These are phyloP conservation scores for Ophioninae sp. DNA, from an alignment of 2,888 invertebrate genomes.

Conservation along the genomic window DNA sequence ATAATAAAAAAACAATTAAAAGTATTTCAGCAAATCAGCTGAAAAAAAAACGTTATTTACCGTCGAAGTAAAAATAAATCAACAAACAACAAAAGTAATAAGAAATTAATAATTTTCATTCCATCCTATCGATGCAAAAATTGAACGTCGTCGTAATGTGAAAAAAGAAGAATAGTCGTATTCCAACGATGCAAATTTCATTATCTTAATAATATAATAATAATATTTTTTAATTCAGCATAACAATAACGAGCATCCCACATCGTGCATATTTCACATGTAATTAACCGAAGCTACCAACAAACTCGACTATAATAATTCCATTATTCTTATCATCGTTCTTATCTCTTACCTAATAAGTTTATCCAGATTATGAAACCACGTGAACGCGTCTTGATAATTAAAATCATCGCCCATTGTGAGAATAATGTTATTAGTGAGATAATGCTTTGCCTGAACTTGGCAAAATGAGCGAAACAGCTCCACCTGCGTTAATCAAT, in stretches of 20 bases:
- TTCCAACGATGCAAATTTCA: no score
- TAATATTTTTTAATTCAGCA: neutral
- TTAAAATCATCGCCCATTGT: slow-evolving; percentile 97
- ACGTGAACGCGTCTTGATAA: slow-evolving; percentile 88
- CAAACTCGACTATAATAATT: neutral
- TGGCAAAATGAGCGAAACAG: slow-evolving; percentile 83
- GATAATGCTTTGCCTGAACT: slow-evolving; percentile 83
- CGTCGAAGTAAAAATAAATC: no score
- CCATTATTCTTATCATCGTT: neutral
- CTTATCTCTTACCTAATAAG: slow-evolving; percentile 87
- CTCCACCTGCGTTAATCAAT: slow-evolving; percentile 81
- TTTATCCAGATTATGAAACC: slow-evolving; percentile 94
- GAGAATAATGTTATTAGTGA: slow-evolving; percentile 89
- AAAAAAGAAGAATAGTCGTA: no score
- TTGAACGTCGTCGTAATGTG: no score
- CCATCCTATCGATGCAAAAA: no score
- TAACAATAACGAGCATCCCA: slow-evolving; percentile 19
- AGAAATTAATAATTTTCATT: no score
- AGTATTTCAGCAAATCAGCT: no score
- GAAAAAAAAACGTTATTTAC: no score
- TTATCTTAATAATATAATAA: no score
- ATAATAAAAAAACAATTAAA: no score
- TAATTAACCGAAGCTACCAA: neutral
- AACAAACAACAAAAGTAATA: no score
- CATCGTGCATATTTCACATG: neutral